Evolutionary conservation across 2,113 vertebrate genomes (phyloP), one percentile per base, ranked within the genome.

Genomic region (Todiramphus saurophagus): DNA sequence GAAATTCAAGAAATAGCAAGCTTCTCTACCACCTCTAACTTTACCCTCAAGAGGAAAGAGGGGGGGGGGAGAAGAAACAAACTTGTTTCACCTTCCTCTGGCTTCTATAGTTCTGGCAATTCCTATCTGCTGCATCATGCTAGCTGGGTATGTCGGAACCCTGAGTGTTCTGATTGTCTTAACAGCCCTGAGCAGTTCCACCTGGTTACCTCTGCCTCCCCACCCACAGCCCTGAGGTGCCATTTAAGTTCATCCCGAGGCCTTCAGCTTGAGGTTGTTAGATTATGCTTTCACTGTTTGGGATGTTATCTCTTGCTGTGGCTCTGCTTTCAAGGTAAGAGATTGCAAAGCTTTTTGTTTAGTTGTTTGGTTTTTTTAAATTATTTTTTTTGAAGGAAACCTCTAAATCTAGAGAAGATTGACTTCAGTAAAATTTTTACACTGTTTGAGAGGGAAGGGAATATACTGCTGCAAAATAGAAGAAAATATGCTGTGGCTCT

Each of bases 241-340:
- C 3, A 68, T 37, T 89, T 24, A 55, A 80, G n/a, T 5, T 43
- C 19, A 33, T n/a, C 28, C 8, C 14, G 5, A 14, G 8, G 4
- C 3, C 2, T 17, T 39, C 15, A 7, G 2, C 2, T 44, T 16
- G 19, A 30, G 10, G 9, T 0, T 41, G 4, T 6, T 58, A 7
- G 5, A 13, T 5, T 11, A 39, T 41, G 50, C 24, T 51, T 25
- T 25, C 13, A 8, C 7, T 24, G 50, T 7, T 8, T 51, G 23
- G 24, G 50, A 13, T 43, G 7, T 6, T 37, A 16, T 9, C 4
- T 53, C 3, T 37, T 21, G 11, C 7, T 44, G 10, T 6, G 10
- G 8, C 5, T 8, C 46, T 77, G 11, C 2, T 2, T n/a, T 73
- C 8, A 77, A 43, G 8, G 12, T 31, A 82, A 37, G 0, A 16